Evolutionary conservation across 2,113 vertebrate species (phyloP), one percentile per base, ranked within the genome.

Genomic region (Pollachius pollachius): DNA sequence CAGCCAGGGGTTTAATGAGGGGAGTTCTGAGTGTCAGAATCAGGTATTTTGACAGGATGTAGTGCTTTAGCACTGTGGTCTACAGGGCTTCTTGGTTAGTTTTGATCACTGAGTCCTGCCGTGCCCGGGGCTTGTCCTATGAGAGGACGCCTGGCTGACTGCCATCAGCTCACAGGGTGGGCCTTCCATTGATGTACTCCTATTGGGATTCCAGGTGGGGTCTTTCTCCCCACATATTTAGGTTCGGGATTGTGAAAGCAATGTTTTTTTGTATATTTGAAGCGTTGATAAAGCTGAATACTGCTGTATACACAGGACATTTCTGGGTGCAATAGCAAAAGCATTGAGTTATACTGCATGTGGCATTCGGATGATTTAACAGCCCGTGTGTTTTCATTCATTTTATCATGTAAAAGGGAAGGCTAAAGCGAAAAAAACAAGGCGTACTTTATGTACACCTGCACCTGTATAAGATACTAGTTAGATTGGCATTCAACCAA

Each of bases 1-100:
- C 72, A 86, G 73, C 76, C 72, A 82, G 83, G 70, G 60, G 86
- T 89, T 89, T 87, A 87, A 89, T 90, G 84, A 84, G 78, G 87
- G 88, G 76, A 81, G 72, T 77, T 75, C 75, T 70, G 74, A 69
- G 78, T 73, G 75, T 75, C 73, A 81, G 72, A 78, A 76, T 87
- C 67, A n/a, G 75, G 87, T 85, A 81, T 84, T 84, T 85, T 88
- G 86, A 84, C 82, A 88, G 77, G 74, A 84, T 72, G 27, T 60
- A 52, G 75, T 68, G 72, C 78, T 85, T 64, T 80, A 81, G 75
- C 72, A 70, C 70, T 57, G 80, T 52, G 19, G 41, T 67, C 73
- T 15, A 7, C 66, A 75, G 15, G 65, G 75, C 56, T 74, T 9
- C 41, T 48, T 9, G 71, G 72, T 75, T 84, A 84, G 76, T 67